phyloP scores from a whole-genome alignment of 2,888 invertebrate genomes.

The Chrysina gloriosa region DNA sequence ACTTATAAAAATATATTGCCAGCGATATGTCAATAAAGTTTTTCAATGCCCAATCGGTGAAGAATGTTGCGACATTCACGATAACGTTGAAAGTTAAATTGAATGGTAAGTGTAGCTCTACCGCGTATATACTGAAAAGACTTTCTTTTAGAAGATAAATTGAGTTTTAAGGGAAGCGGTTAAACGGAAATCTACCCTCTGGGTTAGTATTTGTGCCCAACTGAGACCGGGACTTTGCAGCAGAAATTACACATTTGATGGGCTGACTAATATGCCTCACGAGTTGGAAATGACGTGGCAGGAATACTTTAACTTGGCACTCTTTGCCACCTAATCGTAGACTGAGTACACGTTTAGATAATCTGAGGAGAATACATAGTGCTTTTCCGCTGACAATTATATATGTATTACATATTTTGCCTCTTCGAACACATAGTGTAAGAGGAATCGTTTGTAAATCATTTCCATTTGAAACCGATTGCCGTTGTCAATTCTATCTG shows the following conservation, averaged over 20 bases:
- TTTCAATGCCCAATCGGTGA: background rate
- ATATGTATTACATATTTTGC: no score
- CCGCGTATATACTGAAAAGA: slow-evolving; percentile 20
- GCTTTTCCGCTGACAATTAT: no score
- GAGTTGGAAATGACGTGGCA: slow-evolving; percentile 8
- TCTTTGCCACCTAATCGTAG: no score
- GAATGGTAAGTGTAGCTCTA: slow-evolving; percentile 26
- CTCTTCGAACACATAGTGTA: no score
- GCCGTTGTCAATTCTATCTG: no score
- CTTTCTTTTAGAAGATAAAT: slow-evolving; percentile 35
- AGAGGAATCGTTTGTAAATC: no score
- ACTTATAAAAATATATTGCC: background rate
- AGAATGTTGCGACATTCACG: slow-evolving; percentile 20
- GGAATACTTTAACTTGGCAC: slow-evolving; percentile 3
- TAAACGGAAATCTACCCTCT: slow-evolving; percentile 24
- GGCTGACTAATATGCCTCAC: background rate
- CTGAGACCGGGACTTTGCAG: slow-evolving; percentile 11
- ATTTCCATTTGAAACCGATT: no score
- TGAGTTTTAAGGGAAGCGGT: slow-evolving; percentile 35
- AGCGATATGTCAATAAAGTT: slow-evolving; percentile 6
- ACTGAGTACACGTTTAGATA: no score
- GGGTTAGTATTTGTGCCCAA: slow-evolving; percentile 6
- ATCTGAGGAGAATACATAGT: no score
- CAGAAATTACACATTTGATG: slow-evolving; percentile 13
- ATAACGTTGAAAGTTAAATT: slow-evolving; percentile 38